Evolutionary conservation across 2,113 vertebrate species (phyloP), one percentile per base, ranked within the genome.

Genomic region (Orthochromis indermauri): DNA sequence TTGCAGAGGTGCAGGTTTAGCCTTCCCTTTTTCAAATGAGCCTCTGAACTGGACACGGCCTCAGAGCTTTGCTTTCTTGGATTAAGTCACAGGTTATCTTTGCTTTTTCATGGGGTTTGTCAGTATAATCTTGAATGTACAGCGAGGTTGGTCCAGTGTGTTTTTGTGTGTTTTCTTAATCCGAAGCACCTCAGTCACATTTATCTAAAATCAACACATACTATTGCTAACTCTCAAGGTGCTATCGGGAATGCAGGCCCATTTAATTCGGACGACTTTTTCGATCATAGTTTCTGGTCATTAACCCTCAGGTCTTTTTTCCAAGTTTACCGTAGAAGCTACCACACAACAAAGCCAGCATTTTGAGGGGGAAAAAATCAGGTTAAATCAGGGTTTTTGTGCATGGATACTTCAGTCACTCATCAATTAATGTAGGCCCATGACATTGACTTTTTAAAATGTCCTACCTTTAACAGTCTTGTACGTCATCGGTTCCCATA

Each of bases 311-410:
- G 91, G 92, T 91, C 89, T 93, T 87, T 87, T 63, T 87, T 78
- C 81, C 79, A 81, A 83, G 93, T 93, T 93, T 91, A 90, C 89
- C 73, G 14, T 68, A 40, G 8, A 80, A 80, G 82, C 84, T 45
- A 87, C 89, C 82, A 92, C 91, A 93, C 86, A 84, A 63, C 47
- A 11, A 90, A 92, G 82, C 93, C 90, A 91, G 91, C 93, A 26
- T 88, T 86, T 55, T 84, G 28, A 63, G 51, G 21, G 21, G 3
- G 8, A 5, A 53, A 7, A 42, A 42, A 68, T 68, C 63, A 35
- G 2, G n/a, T 37, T 28, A 68, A 93, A 92, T 94, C 94, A 93
- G 93, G 93, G 94, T 88, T 93, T 91, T 51, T 91, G 86, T 76
- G 83, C 91, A 88, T 90, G 1, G 45, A 86, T 84, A 49, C 78